A percentile compares a stretch with the other conserved stretches of the same genome.
Conservation (phyloP, 2,797 vertebrate species). For the Poecile montanus region DNA sequence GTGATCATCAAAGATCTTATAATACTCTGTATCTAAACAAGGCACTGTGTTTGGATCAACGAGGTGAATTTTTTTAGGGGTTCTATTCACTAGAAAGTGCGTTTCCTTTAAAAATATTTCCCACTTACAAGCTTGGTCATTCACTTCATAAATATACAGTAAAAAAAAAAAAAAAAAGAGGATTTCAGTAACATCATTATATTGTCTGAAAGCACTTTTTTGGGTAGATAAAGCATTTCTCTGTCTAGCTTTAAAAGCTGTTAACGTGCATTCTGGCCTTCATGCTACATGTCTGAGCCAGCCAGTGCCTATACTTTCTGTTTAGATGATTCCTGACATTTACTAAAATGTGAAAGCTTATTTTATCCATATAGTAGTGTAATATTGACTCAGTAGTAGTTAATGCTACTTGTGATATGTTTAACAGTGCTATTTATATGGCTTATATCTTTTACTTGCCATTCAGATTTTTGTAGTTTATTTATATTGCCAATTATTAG, state of each 20-base stretch:
- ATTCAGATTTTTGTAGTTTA: background rate
- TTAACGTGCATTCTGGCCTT: background rate
- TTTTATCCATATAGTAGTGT: background rate
- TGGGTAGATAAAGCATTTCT: background rate
- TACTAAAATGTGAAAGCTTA: background rate
- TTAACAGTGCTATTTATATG: background rate
- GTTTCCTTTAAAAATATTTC: background rate
- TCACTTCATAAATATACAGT: background rate
- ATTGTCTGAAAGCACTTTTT: background rate
- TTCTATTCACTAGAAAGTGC: background rate
- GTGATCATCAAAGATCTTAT: background rate
- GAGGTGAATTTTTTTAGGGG: background rate
- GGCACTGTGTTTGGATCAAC: background rate
- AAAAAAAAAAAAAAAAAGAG: background rate
- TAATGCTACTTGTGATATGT: background rate
- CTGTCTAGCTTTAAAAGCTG: background rate
- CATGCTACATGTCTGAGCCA: background rate
- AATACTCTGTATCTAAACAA: background rate
- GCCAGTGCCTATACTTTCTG: background rate
- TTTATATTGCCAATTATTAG: background rate
- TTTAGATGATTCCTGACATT: background rate
- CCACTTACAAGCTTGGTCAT: background rate
- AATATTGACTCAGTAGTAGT: background rate
- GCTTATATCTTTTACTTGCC: background rate
- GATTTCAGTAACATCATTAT: background rate